phyloP scores from a whole-genome alignment of 1,140 invertebrate species.

The Drosophila ironensis region DNA sequence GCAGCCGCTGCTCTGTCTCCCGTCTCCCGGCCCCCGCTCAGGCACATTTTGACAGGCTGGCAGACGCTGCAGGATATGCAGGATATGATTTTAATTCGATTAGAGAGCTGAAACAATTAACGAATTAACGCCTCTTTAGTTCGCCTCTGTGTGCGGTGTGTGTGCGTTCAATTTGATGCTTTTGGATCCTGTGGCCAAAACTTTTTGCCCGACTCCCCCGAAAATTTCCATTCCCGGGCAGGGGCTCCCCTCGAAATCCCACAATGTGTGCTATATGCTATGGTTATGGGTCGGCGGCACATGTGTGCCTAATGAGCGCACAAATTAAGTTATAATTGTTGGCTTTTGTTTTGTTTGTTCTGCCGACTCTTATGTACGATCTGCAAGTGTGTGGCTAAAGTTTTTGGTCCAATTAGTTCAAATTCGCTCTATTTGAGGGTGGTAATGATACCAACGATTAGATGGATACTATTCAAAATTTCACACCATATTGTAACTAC shows the following conservation, averaged over 20 bases:
- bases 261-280: slow-evolving; percentile 2
- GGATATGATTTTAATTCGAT: slow-evolving; percentile 82
- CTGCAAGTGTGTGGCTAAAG: slow-evolving; percentile 34
- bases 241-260: slow-evolving; percentile 19
- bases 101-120: slow-evolving; percentile 81
- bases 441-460: too few species aligned
- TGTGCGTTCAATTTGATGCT: slow-evolving; percentile 54
- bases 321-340: slow-evolving; percentile 80
- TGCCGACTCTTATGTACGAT: slow-evolving; percentile 33
- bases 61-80: slow-evolving; percentile 66
- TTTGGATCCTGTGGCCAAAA: slow-evolving; percentile 52
- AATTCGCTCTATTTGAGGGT: too few species aligned
- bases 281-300: slow-evolving; percentile 30
- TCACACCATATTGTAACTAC: too few species aligned
- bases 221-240: slow-evolving; percentile 30
- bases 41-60: slow-evolving; percentile 14
- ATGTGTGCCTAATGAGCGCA: slow-evolving; percentile 75
- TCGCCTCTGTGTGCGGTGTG: slow-evolving; percentile 36
- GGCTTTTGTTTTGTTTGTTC: slow-evolving; percentile 55
- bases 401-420: slow-evolving; percentile 33
- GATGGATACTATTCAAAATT: too few species aligned
- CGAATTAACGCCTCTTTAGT: slow-evolving; percentile 81
- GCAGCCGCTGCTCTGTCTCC: slow-evolving; percentile 35
- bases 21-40: neutral
- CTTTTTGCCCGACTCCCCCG: slow-evolving; percentile 31